Conservation (phyloP, 1,140 invertebrate genomes). For the Trichoplusia ni region DNA sequence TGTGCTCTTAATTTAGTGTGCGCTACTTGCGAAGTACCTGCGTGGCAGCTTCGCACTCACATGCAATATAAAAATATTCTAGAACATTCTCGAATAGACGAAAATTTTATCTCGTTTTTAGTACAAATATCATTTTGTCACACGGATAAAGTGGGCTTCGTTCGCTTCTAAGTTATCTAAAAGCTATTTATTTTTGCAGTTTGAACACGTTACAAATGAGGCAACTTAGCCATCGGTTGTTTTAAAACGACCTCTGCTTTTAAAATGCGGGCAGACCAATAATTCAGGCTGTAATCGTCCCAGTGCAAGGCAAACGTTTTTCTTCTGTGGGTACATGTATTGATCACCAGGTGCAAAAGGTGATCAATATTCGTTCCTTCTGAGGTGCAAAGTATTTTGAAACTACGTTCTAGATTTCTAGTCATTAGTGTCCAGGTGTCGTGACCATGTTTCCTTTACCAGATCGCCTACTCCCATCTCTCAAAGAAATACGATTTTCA, state of each 20-base stretch:
- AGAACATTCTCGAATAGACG: neutral
- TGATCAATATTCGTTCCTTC: too few species aligned
- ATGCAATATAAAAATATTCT: conserved; percentile 12
- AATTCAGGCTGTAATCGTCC: too few species aligned
- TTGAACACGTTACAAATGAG: neutral
- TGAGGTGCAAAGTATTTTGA: too few species aligned
- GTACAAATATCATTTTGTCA: neutral
- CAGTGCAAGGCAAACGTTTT: too few species aligned
- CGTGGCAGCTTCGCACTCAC: conserved; percentile 5
- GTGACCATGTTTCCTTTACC: too few species aligned
- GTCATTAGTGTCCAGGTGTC: too few species aligned
- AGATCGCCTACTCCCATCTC: too few species aligned
- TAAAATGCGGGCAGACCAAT: neutral
- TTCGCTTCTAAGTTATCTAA: neutral
- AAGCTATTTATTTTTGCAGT: conserved; percentile 5
- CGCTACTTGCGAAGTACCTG: conserved; percentile 30
- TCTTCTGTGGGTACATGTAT: too few species aligned
- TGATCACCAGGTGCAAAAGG: too few species aligned
- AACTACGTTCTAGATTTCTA: too few species aligned
- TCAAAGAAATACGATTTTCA: too few species aligned
- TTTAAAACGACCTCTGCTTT: neutral
- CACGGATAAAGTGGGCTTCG: neutral
- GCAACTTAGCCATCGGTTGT: neutral
- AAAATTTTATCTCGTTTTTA: too few species aligned
- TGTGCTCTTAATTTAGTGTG: conserved; percentile 51